Evolutionary conservation across 2,113 vertebrate genomes (phyloP).

Genomic region (Pelmatolapia mariae): DNA sequence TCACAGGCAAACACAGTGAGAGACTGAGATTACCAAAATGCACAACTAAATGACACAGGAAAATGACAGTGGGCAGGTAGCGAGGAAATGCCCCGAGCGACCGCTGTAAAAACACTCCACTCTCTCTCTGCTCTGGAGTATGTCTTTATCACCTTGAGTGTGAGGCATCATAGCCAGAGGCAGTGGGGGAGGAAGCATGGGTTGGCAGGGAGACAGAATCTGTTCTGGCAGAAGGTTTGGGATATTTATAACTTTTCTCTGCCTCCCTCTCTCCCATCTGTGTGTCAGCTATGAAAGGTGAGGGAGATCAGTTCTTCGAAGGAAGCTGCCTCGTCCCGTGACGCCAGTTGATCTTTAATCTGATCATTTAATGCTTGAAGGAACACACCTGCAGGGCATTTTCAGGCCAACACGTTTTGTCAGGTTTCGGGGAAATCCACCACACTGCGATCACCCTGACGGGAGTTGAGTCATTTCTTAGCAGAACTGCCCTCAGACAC

Average conservation of each 20-base stretch:
- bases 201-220: neutral
- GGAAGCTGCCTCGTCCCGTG: neutral
- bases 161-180: neutral
- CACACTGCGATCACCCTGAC: neutral
- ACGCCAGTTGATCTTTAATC: fast-evolving
- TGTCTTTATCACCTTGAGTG: fast-evolving
- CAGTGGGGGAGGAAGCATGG: neutral
- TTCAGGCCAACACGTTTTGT: neutral
- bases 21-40: neutral
- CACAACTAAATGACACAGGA: neutral
- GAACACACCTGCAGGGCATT: fast-evolving
- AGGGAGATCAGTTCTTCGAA: neutral
- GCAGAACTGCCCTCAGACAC: no score
- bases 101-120: neutral
- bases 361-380: neutral
- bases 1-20: neutral
- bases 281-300: neutral
- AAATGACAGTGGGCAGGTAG: fast-evolving
- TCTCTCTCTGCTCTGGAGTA: neutral
- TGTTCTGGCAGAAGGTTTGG: neutral
- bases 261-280: neutral
- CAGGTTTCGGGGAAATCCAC: neutral
- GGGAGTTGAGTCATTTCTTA: neutral
- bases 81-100: neutral
- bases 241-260: neutral